Base-by-base conservation (phyloP, 2,888 invertebrate genomes). In the Crocallis elinguaria region DNA sequence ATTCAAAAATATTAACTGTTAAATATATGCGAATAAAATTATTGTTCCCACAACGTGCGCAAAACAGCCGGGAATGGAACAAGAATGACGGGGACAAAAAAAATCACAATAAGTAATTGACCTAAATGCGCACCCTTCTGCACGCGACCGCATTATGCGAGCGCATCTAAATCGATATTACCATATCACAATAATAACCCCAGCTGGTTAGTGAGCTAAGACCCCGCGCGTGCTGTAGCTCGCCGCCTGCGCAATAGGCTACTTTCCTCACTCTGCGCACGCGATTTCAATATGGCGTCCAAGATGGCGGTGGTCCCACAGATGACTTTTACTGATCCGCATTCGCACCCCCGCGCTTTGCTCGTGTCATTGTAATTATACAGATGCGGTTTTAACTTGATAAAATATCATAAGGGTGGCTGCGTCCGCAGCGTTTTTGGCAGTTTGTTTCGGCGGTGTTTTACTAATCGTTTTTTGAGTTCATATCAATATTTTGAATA, bases 61-160 rank as follows among this genome's bases (percentile, higher is more conserved):
- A 23, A 23, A 25, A 48, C 39, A 41, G 32, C 19, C 12, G 30
- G 30, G 33, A 30, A 42, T 43, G 37, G 32, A 27, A 27, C 19
- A 17, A 8, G 2, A n/a, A 21, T 13, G 44, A 45, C 44, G 33
- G 44, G 23, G 38, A 38, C 30, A 12, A 44, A 49, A 60, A 60
- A 57, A 49, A 58, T 60, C 44, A 57, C 57, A 56, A 60, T 54
- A 53, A 52, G 51, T 51, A 54, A 57, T 60, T 64, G 64, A 64
- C 64, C 64, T 33, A 62, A 57, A 64, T 64, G 51, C 50, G 38
- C 46, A 52, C 61, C 64, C 64, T 46, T 54, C 35, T 51, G 38
- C 59, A 56, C 49, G 59, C 43, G 56, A 60, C 56, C 55, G 49
- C n/a, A n/a, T n/a, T n/a, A 56, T 46, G 59, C 43, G 56, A 60